Evolutionary conservation across 2,797 vertebrate species (phyloP), one percentile per base, ranked within the genome.

Genomic region (Zenarchopterus dispar): DNA sequence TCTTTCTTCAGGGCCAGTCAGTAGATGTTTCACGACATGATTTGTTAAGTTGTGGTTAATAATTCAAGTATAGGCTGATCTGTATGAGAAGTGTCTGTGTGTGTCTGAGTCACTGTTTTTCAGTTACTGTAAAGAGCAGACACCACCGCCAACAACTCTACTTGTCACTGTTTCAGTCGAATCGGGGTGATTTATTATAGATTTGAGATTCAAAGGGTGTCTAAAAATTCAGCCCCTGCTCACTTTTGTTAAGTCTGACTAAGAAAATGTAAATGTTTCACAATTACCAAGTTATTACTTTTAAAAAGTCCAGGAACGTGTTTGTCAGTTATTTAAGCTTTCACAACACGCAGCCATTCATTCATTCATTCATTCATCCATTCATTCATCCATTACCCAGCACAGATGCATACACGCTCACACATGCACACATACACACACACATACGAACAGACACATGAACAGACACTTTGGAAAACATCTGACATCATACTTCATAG

Each of bases 401-500:
- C 24, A 26, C 24, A 26, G 3, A 26, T 6, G 6, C 24, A 26
- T 6, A 33, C 33, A 36, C 33, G 13, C 33, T 2, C 33, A 36
- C 33, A 28, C 33, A 36, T 47, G 19, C 23, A 42, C n/a, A 51
- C 59, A 44, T 68, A 62, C 42, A 66, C 42, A 45, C 56, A 21
- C 24, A 41, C 44, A 8, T 60, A 68, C 60, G 66, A 21, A 75
- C 46, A 75, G 71, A 70, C 48, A 65, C 79, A 58, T 0, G 8
- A 21, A 71, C 50, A 50, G 50, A 60, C 64, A 52, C 84, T 84
- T 80, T 85, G 90, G 90, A 92, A 91, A 92, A 91, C 75, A 84
- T 88, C 82, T 91, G 91, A 92, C 91, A 90, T 91, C 88, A 91
- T 87, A 91, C 84, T 88, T 87, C 78, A 82, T 80, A 82, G 85